Base-by-base conservation (phyloP, 2,888 invertebrate species). In the Hydrotaea cyrtoneurina region DNA sequence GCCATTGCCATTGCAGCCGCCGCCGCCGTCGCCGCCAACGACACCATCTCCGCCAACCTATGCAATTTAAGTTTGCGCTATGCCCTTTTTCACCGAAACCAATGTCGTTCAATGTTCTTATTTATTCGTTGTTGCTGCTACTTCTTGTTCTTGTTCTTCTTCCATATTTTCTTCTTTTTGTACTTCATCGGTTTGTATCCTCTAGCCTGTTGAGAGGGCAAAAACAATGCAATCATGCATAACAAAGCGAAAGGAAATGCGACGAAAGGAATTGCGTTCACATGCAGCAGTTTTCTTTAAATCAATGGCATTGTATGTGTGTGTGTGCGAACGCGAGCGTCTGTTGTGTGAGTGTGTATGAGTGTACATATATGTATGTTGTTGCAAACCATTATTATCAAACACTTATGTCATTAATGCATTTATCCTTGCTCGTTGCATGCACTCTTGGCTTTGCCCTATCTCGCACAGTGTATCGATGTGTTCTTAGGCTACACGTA, bases 391-490 rank as follows among this genome's bases (percentile, higher is more conserved):
- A 62, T 74, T 77, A 77, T 74, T 82, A 82, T 77, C 62, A 85
- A 77, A 80, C 82, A 85, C 82, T 82, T 82, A 74, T 82, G 74
- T 80, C 82, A 85, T 85, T 85, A 85, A 82, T 82, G 82, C 62
- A 77, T 79, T 82, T 82, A 85, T 82, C 85, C 85, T 85, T 85
- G 82, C 77, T 64, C 79, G 50, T 21, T 71, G 62, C 73, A 59
- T 72, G 13, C n/a, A 72, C 31, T 55, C 23, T 26, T 13, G 36
- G 36, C 23, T 23, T 15, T 21, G 46, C 43, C 43, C 62, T 74
- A 74, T 74, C 74, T 73, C n/a, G 7, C 8, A 11, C 1, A 21
- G 17, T 57, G 21, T 57, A 13, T 21, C 57, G 17, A 39, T 73
- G 19, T 73, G 66, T 39, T 2, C 13, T 31, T 4, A 31, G 31